Percentiles rank a stretch among this genome's conserved stretches.
Evolutionary conservation across 2,888 invertebrate species (phyloP).

Genomic region (Volucella zonaria): DNA sequence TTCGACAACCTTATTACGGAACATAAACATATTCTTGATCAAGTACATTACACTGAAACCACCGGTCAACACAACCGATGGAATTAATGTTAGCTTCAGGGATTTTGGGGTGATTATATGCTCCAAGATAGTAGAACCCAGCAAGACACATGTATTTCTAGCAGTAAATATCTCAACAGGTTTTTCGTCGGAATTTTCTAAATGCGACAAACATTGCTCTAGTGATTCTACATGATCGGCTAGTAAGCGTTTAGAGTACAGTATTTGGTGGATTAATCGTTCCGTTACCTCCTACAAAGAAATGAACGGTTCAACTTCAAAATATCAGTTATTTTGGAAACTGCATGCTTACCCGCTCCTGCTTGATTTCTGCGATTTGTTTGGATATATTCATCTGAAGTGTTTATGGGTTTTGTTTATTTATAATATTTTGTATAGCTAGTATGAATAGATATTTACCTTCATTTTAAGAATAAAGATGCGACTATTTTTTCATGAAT

Average conservation of each 20-base stretch:
- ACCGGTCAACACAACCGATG: slow-evolving; percentile 77
- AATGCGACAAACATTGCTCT: slow-evolving; percentile 78
- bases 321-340: neutral
- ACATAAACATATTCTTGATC: slow-evolving; percentile 79
- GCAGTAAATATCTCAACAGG: slow-evolving; percentile 77
- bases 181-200: slow-evolving; percentile 11
- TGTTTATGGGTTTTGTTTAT: neutral
- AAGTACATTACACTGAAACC: slow-evolving; percentile 79
- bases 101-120: slow-evolving; percentile 79
- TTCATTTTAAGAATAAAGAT: slow-evolving; percentile 33
- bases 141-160: slow-evolving; percentile 78
- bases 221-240: slow-evolving; percentile 82
- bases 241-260: slow-evolving; percentile 80
- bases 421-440: neutral
- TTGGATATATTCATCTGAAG: slow-evolving; percentile 59
- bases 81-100: slow-evolving; percentile 77
- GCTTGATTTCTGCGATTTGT: slow-evolving; percentile 78
- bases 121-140: slow-evolving; percentile 78
- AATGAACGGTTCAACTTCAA: neutral
- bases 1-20: slow-evolving; percentile 80
- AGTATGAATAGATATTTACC: slow-evolving; percentile 13
- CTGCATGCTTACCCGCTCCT: slow-evolving; percentile 78
- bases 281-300: slow-evolving; percentile 77
- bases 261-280: slow-evolving; percentile 78
- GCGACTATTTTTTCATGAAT: neutral